These are phyloP conservation scores for Drosophila conformis DNA, from an alignment of 2,888 invertebrate species.

Conservation along the genomic window DNA sequence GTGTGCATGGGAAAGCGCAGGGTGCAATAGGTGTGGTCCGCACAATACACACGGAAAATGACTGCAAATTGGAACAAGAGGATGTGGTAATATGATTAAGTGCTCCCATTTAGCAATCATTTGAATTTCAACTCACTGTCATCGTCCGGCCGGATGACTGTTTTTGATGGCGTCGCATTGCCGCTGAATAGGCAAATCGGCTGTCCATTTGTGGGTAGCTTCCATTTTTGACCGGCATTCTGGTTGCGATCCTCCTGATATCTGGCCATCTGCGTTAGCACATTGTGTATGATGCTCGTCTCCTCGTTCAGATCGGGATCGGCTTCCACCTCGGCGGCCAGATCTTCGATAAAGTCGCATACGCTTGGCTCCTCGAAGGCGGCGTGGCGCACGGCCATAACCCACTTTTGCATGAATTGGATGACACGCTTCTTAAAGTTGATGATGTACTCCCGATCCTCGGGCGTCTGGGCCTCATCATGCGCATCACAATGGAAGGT, in stretches of 20 bases:
- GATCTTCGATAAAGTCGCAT: conserved; percentile 90
- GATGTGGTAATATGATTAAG: too few relatives aligned
- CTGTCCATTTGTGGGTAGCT: conserved; percentile 89
- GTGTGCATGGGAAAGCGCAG: conserved; percentile 90
- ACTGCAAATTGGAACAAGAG: conserved; percentile 86
- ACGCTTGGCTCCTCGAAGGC: conserved; percentile 91
- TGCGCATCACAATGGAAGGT: conserved; percentile 86
- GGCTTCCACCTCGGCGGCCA: conserved; percentile 89
- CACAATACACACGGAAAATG: conserved; percentile 92
- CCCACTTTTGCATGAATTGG: conserved; percentile 92
- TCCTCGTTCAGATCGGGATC: conserved; percentile 89
- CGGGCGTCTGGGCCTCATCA: conserved; percentile 85
- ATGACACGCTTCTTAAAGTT: conserved; percentile 91
- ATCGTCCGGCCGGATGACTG: conserved; percentile 88
- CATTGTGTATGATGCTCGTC: conserved; percentile 89
- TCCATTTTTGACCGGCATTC: conserved; percentile 89
- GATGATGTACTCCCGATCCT: conserved; percentile 89
- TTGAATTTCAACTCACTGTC: conserved; percentile 86
- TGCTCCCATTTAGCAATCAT: not conserved
- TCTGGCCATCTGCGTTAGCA: conserved; percentile 88
- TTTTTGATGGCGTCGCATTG: conserved; percentile 86
- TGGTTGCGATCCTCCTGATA: conserved; percentile 87
- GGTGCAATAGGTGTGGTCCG: conserved; percentile 93
- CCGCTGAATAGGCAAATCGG: conserved; percentile 89
- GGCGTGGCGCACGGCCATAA: conserved; percentile 89